Evolutionary conservation across 2,888 invertebrate genomes (phyloP).

Genomic region (Parnassius glacialis): DNA sequence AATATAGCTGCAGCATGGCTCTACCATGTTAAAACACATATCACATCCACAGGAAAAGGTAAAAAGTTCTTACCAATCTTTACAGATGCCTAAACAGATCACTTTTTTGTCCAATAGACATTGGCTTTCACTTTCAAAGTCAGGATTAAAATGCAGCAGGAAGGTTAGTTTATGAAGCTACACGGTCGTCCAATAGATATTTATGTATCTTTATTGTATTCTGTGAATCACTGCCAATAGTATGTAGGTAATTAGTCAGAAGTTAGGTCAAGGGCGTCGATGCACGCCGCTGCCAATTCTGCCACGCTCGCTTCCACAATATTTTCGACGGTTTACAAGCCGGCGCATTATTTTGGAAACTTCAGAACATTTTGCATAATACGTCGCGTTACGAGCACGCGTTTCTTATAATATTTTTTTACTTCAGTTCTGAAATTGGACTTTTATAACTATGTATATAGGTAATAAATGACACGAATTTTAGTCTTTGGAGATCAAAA

Average conservation of each 20-base stretch:
- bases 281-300: conserved; percentile 45
- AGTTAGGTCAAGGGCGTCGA: conserved; percentile 66
- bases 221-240: conserved; percentile 50
- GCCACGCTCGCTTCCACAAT: conserved; percentile 1
- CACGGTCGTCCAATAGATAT: neutral
- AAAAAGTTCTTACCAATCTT: no score
- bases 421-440: neutral
- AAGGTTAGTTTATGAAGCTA: no score
- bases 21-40: no score
- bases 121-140: no score
- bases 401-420: conserved; percentile 3
- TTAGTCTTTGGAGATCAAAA: neutral
- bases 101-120: no score
- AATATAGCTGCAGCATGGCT: no score
- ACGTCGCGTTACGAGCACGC: neutral
- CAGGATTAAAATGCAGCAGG: no score
- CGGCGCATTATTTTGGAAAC: conserved; percentile 1
- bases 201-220: conserved; percentile 2
- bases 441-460: neutral
- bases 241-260: conserved; percentile 47
- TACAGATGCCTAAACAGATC: no score
- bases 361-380: conserved; percentile 9
- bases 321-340: conserved; percentile 2
- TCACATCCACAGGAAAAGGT: no score
- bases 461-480: no score